These are phyloP conservation scores for Sprattus sprattus DNA, from an alignment of 2,113 vertebrate species.

Conservation along the genomic window DNA sequence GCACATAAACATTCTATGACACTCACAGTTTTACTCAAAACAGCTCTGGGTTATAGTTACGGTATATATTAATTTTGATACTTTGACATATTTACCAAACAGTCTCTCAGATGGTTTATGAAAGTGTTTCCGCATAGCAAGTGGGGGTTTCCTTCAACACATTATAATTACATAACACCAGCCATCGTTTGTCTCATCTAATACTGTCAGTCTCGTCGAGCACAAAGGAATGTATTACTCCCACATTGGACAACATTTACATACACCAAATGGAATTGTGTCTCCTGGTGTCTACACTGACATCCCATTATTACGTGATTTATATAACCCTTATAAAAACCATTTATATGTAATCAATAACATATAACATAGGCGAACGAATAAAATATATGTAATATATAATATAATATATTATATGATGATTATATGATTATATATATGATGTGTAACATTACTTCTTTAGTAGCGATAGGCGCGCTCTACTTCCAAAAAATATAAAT, in stretches of 20 bases:
- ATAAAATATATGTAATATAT: too few species aligned
- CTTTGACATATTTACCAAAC: neutral
- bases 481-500: too few species aligned
- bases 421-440: too few species aligned
- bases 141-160: neutral
- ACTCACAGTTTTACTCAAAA: neutral
- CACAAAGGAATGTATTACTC: neutral
- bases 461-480: too few species aligned
- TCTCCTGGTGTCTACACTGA: neutral
- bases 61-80: neutral
- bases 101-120: neutral
- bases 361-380: neutral
- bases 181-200: neutral
- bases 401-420: too few species aligned
- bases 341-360: too few species aligned
- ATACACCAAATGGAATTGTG: neutral
- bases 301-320: neutral
- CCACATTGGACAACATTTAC: too few species aligned
- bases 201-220: neutral
- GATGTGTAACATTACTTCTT: too few species aligned
- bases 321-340: too few species aligned
- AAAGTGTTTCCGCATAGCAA: neutral
- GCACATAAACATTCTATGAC: neutral
- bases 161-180: neutral
- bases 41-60: neutral